Evolutionary conservation across 2,888 invertebrate species (phyloP), one percentile per base, ranked within the genome.

Genomic region (Ramazzottius varieornatus): DNA sequence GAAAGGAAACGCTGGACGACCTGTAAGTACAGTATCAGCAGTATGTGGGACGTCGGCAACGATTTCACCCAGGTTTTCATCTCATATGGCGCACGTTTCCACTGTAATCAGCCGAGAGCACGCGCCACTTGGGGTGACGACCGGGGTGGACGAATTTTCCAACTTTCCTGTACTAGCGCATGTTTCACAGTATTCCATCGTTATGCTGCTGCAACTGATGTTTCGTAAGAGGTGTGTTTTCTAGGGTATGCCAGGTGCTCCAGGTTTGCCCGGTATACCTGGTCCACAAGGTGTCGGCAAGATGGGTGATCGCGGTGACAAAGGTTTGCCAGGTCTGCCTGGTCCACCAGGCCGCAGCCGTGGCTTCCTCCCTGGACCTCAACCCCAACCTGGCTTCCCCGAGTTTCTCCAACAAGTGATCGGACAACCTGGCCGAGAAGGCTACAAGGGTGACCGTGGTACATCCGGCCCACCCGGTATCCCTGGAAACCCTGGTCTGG

Each of bases 1-100:
- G 32, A 75, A 74, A 69, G 75, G 75, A 66, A 73, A 73, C 67
- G 70, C 74, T 8, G 72, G 73, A 29, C 29, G 32, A 1, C 71
- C 68, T 32, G 70, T 70, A 13, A 66, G 67, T n/a, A n/a, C n/a
- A n/a, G n/a, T n/a, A n/a, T n/a, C n/a, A n/a, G n/a, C n/a, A n/a
- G n/a, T n/a, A n/a, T n/a, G n/a, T 8, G 72, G 63, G 66, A 64
- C 68, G 40, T 20, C 8, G 13, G 20, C 40, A 40, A 40, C 40
- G 40, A 40, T 40, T 40, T 40, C 20, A 20, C 40, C n/a, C n/a
- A n/a, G n/a, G n/a, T n/a, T n/a, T n/a, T n/a, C n/a, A n/a, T n/a
- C n/a, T n/a, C n/a, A n/a, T n/a, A n/a, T n/a, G n/a, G n/a, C n/a
- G n/a, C n/a, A n/a, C n/a, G n/a, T n/a, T n/a, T n/a, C n/a, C n/a